Evolutionary conservation across 2,113 vertebrate genomes (phyloP).

Genomic region (Laticauda laticaudata): DNA sequence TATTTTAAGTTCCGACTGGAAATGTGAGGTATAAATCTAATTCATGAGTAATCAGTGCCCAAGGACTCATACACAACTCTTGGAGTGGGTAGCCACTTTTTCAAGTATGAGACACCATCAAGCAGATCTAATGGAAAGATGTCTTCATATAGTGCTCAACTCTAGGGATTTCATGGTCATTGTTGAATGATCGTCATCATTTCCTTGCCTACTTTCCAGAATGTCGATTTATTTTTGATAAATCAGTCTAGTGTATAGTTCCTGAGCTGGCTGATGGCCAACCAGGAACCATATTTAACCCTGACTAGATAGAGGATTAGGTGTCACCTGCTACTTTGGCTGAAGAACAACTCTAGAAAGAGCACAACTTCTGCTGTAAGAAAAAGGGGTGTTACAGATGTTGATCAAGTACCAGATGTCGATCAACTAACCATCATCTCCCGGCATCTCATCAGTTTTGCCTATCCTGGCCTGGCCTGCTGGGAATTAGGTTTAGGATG

Average conservation of each 20-base stretch:
- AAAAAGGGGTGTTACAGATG: no score
- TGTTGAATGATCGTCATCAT: rapidly evolving
- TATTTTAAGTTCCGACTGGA: neutral
- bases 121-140: neutral
- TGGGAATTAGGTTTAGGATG: neutral
- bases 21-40: neutral
- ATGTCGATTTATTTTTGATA: neutral
- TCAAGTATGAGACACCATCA: neutral
- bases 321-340: neutral
- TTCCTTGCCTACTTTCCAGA: neutral
- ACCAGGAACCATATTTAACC: neutral
- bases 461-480: neutral
- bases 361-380: neutral
- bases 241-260: neutral
- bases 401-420: no score
- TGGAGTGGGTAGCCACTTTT: neutral
- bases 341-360: neutral
- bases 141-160: neutral
- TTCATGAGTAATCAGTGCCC: neutral
- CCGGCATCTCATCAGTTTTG: neutral
- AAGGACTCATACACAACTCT: neutral
- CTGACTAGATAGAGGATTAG: neutral
- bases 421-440: neutral
- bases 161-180: neutral
- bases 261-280: neutral